Conservation (phyloP, 2,113 vertebrate genomes). For the Scortum barcoo region DNA sequence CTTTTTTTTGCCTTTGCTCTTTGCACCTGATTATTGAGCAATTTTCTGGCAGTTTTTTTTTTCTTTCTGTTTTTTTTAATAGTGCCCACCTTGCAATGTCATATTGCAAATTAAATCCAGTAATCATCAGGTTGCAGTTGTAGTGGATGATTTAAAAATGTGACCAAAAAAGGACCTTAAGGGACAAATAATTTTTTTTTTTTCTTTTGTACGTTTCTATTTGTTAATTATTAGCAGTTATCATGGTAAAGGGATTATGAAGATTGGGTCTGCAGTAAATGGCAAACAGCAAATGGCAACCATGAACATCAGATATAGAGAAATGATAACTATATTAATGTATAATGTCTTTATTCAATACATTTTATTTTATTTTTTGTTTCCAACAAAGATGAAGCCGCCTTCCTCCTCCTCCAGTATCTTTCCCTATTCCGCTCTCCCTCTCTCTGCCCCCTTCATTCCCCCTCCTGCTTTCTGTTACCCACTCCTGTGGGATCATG, state of each 20-base stretch:
- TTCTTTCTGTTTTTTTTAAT: neutral
- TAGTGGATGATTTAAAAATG: conserved; percentile 2
- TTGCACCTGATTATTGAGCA: conserved; percentile 11
- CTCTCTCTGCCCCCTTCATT: conserved; percentile 50
- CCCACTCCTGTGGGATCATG: conserved; percentile 81
- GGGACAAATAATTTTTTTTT: conserved; percentile 3
- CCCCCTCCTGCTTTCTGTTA: conserved; percentile 54
- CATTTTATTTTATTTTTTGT: conserved; percentile 10
- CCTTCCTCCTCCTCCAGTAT: conserved; percentile 45
- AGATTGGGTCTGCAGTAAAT: neutral
- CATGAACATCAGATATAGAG: neutral
- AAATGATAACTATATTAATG: neutral
- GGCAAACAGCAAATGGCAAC: neutral
- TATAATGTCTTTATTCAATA: neutral
- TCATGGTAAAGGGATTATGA: neutral
- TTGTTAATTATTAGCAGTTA: neutral
- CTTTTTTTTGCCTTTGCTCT: conserved; percentile 24
- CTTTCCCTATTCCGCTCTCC: conserved; percentile 28
- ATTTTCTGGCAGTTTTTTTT: neutral
- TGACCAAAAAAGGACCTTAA: neutral
- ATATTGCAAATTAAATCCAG: conserved; percentile 26
- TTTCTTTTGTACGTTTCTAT: neutral
- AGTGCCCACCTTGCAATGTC: conserved; percentile 10
- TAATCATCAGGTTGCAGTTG: conserved; percentile 7
- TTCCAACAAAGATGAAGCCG: conserved; percentile 66